Base-by-base conservation (phyloP, 2,797 vertebrate species). In the Sus cebifrons region DNA sequence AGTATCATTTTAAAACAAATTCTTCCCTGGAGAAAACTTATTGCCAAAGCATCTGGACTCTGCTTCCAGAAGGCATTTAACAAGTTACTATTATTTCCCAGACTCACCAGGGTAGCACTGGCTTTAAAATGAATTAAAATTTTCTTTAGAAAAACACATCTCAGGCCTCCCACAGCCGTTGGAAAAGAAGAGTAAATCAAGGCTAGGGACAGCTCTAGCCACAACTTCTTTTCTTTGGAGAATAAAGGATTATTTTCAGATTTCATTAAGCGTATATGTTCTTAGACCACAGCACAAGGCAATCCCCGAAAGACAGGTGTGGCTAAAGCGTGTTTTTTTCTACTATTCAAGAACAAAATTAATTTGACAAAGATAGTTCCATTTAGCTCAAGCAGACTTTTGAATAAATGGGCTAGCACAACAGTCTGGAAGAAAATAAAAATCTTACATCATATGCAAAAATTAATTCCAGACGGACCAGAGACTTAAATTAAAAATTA, bases 91-190 rank as follows among this genome's bases (percentile, higher is more conserved):
- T 93, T 77, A 95, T 96, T 97, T 98, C 97, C 96, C 87, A 97
- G 95, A 95, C 94, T 97, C 94, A 95, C 68, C 68, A 95, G 11
- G 0, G 81, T 83, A 98, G 95, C 65, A 91, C 86, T 89, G 97
- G 86, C 93, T 97, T 97, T 97, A 97, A 98, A 98, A 97, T 83
- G 84, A 97, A 98, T 97, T 98, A 97, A 97, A 97, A 97, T 88
- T 94, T 97, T 98, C 97, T 96, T 93, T 83, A 96, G 94, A 91
- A 97, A 98, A 97, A 97, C 84, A 94, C 85, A 89, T 52, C 97
- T 96, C 86, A 87, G 98, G 94, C 32, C 70, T 96, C 77, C 95
- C 83, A 89, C 81, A 97, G 52, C 52, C 94, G 21, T 0, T 82
- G 40, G 78, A 89, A 96, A 91, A 82, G 11, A 62, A 87, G 40